Percentiles rank a stretch among this genome's conserved stretches.
These are phyloP conservation scores for Iguana delicatissima DNA, from an alignment of 2,797 vertebrate species.

Conservation along the genomic window DNA sequence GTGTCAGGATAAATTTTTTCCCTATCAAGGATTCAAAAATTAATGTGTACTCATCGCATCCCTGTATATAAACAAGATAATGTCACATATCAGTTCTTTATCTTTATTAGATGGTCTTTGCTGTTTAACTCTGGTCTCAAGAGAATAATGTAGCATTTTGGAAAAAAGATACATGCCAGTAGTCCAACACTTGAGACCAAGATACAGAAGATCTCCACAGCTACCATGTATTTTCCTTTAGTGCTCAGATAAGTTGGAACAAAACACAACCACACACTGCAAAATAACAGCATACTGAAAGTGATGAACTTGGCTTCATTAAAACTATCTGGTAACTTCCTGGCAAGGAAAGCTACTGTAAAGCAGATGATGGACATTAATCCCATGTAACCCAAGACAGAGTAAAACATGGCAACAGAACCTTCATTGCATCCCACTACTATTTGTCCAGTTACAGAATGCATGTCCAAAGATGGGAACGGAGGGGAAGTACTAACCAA, in stretches of 20 bases:
- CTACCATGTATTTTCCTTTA: conserved; percentile 14
- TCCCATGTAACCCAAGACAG: conserved; percentile 14
- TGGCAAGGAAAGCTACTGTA: neutral
- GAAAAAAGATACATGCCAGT: conserved; percentile 11
- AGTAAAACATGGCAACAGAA: neutral
- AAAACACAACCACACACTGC: conserved; percentile 20
- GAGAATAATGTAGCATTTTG: neutral
- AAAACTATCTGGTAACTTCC: conserved; percentile 6
- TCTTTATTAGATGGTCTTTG: neutral
- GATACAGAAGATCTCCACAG: conserved; percentile 29
- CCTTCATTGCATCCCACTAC: neutral
- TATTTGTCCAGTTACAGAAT: neutral
- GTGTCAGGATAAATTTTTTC: no score
- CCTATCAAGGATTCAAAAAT: no score
- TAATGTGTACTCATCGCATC: no score
- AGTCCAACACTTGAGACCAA: conserved; percentile 13
- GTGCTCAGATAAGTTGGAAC: conserved; percentile 13
- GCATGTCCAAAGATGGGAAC: neutral
- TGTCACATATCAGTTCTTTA: neutral
- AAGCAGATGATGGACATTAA: neutral
- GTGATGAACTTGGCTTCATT: conserved; percentile 28
- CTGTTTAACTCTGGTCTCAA: neutral
- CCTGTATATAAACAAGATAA: neutral
- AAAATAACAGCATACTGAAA: conserved; percentile 24
- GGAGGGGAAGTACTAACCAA: conserved; percentile 8